phyloP scores from a whole-genome alignment of 2,888 invertebrate genomes.

The Theretra japonica region DNA sequence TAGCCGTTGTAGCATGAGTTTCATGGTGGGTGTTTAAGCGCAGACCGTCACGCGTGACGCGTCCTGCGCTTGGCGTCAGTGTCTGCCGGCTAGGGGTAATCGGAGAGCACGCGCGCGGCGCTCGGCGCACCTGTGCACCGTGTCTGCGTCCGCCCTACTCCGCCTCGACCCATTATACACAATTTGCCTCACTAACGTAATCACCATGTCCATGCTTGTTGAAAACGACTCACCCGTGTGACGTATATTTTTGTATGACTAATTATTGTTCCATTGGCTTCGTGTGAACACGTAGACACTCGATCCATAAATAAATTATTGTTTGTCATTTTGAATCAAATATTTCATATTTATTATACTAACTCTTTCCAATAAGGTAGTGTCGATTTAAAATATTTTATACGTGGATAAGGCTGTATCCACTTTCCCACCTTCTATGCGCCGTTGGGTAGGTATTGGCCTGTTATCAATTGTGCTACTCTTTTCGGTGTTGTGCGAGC shows the following conservation, averaged over 20 bases:
- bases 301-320: neutral
- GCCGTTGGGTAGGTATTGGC: no score
- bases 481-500: no score
- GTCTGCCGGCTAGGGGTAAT: conserved; percentile 28
- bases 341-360: neutral
- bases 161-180: conserved; percentile 74
- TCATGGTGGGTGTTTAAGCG: conserved; percentile 46
- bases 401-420: no score
- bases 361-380: no score
- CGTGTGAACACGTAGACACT: no score
- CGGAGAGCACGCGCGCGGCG: conserved; percentile 59
- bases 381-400: no score
- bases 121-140: conserved; percentile 65
- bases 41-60: conserved; percentile 35
- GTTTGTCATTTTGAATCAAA: neutral
- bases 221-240: conserved; percentile 58
- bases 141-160: conserved; percentile 59
- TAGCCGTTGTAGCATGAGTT: conserved; percentile 49
- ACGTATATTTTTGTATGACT: conserved; percentile 6
- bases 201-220: conserved; percentile 73
- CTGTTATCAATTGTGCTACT: no score
- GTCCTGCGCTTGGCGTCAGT: conserved; percentile 10
- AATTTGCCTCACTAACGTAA: conserved; percentile 73
- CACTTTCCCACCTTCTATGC: no score
- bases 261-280: neutral